Base-by-base conservation (phyloP, 1,140 invertebrate species). In the Drosophila lacertosa region DNA sequence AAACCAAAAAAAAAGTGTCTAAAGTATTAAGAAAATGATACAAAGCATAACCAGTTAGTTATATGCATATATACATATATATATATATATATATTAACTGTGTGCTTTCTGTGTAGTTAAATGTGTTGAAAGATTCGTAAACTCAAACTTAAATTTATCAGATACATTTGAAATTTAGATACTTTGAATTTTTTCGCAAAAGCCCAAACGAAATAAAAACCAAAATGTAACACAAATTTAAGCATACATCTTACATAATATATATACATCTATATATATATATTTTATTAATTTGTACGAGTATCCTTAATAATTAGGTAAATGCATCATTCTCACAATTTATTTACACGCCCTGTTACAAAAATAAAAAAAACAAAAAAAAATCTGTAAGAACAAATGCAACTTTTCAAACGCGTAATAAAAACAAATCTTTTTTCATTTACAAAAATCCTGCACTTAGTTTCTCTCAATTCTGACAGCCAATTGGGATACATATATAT, bases 311-410 rank as follows among this genome's bases (percentile, higher is more conserved):
- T 73, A 70, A 59, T 66, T 57, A 65, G 53, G 42, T 42, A 60
- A 81, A 59, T 74, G 77, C 81, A 86, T 81, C 74, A 88, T 77
- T 88, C 81, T 77, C 81, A 86, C 81, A 76, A 88, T 73, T 86
- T 88, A 88, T 86, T 86, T 86, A 86, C 81, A 86, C 82, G 68
- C 77, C 29, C 53, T 86, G 77, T 86, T 84, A 84, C 77, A 64
- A 81, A 81, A 79, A 80, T n/a, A n/a, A n/a, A n/a, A n/a, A n/a
- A n/a, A n/a, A n/a, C n/a, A n/a, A n/a, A n/a, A n/a, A n/a, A n/a
- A n/a, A n/a, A n/a, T n/a, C 86, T 86, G 81, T 86, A 86, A 86
- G 82, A 88, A 74, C 55, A 84, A 84, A 76, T 66, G 76, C 72
- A 80, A 84, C 62, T 78, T 74, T 50, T 39, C 26, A 65, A 69